phyloP scores from a whole-genome alignment of 2,888 invertebrate genomes.

The Acanthosepion pharaonis region DNA sequence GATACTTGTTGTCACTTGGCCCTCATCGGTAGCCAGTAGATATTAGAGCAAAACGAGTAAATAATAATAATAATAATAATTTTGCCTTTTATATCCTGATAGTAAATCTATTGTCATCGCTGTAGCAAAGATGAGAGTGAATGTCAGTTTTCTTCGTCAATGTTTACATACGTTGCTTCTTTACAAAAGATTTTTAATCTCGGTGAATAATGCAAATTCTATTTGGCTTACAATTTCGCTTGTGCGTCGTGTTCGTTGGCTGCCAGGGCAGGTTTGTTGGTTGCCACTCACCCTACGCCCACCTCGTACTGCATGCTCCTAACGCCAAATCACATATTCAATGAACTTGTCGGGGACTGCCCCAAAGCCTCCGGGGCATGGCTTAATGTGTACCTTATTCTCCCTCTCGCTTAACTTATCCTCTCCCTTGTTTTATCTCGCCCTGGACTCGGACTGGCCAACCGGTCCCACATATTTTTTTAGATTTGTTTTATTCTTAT shows the following conservation, averaged over 20 bases:
- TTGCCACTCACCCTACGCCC: neutral
- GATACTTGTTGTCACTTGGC: too few species aligned
- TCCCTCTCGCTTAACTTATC: neutral
- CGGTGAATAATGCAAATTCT: neutral
- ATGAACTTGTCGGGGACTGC: conserved; percentile 18
- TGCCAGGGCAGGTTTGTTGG: neutral
- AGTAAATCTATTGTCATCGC: neutral
- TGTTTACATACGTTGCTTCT: neutral
- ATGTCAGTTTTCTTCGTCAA: neutral
- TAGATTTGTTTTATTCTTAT: neutral
- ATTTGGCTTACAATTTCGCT: neutral
- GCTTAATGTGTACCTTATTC: neutral
- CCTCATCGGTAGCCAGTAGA: too few species aligned
- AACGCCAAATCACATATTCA: neutral
- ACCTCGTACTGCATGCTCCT: neutral
- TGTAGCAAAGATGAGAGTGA: neutral
- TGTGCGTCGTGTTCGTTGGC: neutral
- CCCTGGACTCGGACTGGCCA: neutral
- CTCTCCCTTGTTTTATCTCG: neutral
- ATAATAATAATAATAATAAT: neutral
- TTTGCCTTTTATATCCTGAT: neutral
- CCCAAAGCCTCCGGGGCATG: neutral
- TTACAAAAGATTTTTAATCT: conserved; percentile 33
- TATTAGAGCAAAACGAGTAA: too few species aligned
- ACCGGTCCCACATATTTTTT: neutral